Conservation (phyloP, 2,888 invertebrate genomes). For the Lithosia quadra region DNA sequence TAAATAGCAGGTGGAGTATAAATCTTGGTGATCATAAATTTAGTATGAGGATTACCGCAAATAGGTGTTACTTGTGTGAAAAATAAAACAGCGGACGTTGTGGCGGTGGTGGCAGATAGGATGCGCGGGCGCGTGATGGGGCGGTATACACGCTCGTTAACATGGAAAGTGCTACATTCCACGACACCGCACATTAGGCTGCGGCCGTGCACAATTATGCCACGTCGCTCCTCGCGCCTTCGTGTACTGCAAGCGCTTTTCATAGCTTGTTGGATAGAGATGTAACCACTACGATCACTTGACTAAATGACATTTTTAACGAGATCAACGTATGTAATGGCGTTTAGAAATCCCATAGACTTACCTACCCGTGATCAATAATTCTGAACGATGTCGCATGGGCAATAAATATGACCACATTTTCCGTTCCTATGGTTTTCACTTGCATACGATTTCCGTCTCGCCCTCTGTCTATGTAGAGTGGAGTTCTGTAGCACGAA, state of each 20-base stretch:
- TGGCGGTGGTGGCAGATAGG: conserved; percentile 58
- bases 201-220: conserved; percentile 72
- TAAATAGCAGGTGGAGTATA: conserved; percentile 62
- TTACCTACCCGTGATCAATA: background rate
- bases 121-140: conserved; percentile 62
- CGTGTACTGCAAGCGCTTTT: conserved; percentile 22
- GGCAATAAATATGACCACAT: background rate
- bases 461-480: background rate
- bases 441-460: background rate
- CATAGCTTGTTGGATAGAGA: conserved; percentile 48
- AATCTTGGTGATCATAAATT: conserved; percentile 66
- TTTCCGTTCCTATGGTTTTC: background rate
- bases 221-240: conserved; percentile 52
- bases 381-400: background rate
- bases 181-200: conserved; percentile 77
- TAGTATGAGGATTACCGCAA: conserved; percentile 74
- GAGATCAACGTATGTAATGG: conserved; percentile 1
- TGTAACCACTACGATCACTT: conserved; percentile 40
- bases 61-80: conserved; percentile 74
- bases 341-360: background rate
- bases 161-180: conserved; percentile 77
- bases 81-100: conserved; percentile 74
- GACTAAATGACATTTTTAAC: conserved; percentile 26
- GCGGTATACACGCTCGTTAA: conserved; percentile 73
- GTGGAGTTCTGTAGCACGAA: background rate